These are phyloP conservation scores for Delia radicum DNA, from an alignment of 1,140 invertebrate species.

Conservation along the genomic window DNA sequence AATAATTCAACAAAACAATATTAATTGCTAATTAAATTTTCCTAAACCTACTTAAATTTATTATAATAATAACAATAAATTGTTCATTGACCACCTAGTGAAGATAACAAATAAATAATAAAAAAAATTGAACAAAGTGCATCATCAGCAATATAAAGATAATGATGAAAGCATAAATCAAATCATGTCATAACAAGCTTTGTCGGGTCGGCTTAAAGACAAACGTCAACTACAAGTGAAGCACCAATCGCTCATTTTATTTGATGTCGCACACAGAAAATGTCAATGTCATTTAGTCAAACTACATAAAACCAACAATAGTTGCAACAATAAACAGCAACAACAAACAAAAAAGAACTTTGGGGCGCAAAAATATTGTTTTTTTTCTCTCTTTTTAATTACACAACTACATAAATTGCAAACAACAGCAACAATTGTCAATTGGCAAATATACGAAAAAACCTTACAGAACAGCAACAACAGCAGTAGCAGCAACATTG, in stretches of 20 bases:
- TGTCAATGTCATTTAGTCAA: conserved; percentile 23
- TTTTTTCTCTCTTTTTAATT: conserved; percentile 10
- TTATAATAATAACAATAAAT: no score
- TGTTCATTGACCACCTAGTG: no score
- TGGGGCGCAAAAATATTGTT: neutral
- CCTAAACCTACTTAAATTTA: no score
- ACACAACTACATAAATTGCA: conserved; percentile 10
- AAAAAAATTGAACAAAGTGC: neutral
- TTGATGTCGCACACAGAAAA: conserved; percentile 21
- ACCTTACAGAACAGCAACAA: neutral
- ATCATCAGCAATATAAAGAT: conserved; percentile 2
- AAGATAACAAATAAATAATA: neutral
- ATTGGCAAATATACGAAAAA: neutral
- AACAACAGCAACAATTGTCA: conserved; percentile 21
- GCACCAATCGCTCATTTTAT: conserved; percentile 20
- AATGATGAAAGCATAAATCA: conserved; percentile 24
- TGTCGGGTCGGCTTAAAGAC: conserved; percentile 14
- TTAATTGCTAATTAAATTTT: no score
- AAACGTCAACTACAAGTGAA: conserved; percentile 21
- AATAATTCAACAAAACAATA: no score
- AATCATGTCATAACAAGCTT: conserved; percentile 23
- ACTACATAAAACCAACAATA: conserved; percentile 2
- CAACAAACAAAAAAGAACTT: neutral
- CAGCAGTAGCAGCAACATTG: conserved; percentile 9
- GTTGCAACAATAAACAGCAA: neutral